phyloP scores from a whole-genome alignment of 2,113 vertebrate genomes.

The Myodes glareolus region DNA sequence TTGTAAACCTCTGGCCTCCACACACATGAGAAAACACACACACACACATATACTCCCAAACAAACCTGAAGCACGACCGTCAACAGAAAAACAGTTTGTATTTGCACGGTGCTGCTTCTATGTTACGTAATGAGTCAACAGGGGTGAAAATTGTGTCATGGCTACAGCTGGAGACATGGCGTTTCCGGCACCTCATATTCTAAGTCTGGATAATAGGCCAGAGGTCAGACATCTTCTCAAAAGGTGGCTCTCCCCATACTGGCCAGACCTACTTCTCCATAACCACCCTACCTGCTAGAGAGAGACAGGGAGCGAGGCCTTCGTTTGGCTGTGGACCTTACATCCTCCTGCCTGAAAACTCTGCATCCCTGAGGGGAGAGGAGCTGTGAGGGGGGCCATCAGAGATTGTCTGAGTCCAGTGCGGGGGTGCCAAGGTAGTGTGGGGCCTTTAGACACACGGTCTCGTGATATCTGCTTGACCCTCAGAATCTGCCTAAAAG shows the following conservation, averaged over 20 bases:
- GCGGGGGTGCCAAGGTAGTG: too few relatives aligned
- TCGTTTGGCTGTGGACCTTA: not conserved
- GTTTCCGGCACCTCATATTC: not conserved
- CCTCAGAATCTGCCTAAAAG: not conserved
- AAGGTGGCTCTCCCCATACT: not conserved
- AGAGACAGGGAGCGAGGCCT: not conserved
- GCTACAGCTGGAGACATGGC: not conserved
- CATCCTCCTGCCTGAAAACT: not conserved
- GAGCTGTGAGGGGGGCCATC: not conserved
- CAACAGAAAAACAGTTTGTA: not conserved
- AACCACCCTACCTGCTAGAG: not conserved
- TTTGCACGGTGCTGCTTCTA: not conserved
- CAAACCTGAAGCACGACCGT: not conserved
- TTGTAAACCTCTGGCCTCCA: not conserved
- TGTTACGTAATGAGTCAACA: not conserved
- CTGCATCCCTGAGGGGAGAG: not conserved
- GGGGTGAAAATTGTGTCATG: not conserved
- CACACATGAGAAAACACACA: not conserved
- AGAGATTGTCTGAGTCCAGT: not conserved
- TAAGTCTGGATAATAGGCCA: not conserved
- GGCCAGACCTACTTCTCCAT: not conserved
- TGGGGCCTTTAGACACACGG: not conserved
- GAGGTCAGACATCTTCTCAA: not conserved
- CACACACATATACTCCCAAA: not conserved
- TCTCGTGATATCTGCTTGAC: not conserved